phyloP scores from a whole-genome alignment of 2,113 vertebrate genomes.

The Microcebus murinus region DNA sequence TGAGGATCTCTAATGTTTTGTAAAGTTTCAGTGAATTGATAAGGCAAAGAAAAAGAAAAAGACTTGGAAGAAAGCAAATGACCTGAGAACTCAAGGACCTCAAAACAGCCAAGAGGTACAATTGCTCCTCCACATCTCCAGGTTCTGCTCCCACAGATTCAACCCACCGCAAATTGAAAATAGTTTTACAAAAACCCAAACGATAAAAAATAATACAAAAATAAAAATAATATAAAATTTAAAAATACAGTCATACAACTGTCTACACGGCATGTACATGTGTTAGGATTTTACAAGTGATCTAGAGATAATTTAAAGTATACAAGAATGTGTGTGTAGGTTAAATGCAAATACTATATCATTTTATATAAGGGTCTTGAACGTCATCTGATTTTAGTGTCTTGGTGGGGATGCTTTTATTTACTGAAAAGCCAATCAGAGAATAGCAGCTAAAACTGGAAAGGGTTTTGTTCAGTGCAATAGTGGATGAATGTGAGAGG shows the following conservation, averaged over 20 bases:
- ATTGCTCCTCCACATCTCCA: background rate
- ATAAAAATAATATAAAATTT: background rate
- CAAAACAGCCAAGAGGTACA: background rate
- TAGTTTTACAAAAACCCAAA: background rate
- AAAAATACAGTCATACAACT: background rate
- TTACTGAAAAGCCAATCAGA: background rate
- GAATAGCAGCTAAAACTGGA: background rate
- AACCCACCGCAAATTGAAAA: background rate
- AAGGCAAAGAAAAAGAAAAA: background rate
- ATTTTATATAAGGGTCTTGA: background rate
- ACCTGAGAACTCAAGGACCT: background rate
- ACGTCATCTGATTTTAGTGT: background rate
- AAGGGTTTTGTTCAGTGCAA: background rate
- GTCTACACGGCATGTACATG: background rate
- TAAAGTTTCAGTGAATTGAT: background rate
- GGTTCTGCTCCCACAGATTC: background rate
- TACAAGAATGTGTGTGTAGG: background rate
- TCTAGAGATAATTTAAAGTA: background rate
- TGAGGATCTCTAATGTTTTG: background rate
- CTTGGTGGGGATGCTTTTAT: background rate
- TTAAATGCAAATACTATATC: background rate
- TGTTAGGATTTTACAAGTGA: background rate
- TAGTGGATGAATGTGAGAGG: background rate
- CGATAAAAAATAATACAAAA: background rate
- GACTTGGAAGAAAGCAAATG: background rate